Base-by-base conservation (phyloP, 2,888 invertebrate genomes). In the Himalopsyche japonica region DNA sequence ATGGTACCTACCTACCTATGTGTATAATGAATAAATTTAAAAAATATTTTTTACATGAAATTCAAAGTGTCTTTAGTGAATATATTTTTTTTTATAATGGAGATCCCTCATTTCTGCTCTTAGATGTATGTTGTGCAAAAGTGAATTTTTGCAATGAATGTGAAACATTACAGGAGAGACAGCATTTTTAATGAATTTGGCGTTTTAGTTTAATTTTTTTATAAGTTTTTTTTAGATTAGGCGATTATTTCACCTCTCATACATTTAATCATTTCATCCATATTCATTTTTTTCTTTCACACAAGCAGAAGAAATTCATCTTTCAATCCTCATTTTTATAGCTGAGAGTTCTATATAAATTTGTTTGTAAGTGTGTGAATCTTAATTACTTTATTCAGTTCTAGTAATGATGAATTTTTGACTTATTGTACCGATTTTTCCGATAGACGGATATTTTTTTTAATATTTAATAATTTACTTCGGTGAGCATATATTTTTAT, bases 121-220 rank as follows among this genome's bases (percentile, higher is more conserved):
- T 5, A 12, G 30, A 64, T 12, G 64, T 64, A 12, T 57, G 24
- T 43, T 76, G 48, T 83, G 64, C 47, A 76, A 80, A 76, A 64
- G 79, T 80, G 80, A 83, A 83, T 83, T 80, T 83, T 80, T 80
- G 80, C 76, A 80, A 70, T 70, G 27, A 70, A 70, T 70, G 70
- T 70, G 70, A 70, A 70, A 70, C 70, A 70, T 12, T 70, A 70
- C 27, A 30, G 12, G 30, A 70, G 70, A 27, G 27, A 70, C 70
- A 24, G 70, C 70, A 70, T 70, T 80, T 70, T 37, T 37, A 76
- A 80, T 80, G 70, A 64, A 81, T 64, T 80, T 77, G 64, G 80
- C 80, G 76, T 48, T 76, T 83, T 86, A 86, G 86, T 85, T 86
- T 86, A 86, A 80, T 85, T 83, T 82, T 86, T 86, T 84, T 79